Conservation (phyloP, 2,888 invertebrate genomes). For the Sericinus montela region DNA sequence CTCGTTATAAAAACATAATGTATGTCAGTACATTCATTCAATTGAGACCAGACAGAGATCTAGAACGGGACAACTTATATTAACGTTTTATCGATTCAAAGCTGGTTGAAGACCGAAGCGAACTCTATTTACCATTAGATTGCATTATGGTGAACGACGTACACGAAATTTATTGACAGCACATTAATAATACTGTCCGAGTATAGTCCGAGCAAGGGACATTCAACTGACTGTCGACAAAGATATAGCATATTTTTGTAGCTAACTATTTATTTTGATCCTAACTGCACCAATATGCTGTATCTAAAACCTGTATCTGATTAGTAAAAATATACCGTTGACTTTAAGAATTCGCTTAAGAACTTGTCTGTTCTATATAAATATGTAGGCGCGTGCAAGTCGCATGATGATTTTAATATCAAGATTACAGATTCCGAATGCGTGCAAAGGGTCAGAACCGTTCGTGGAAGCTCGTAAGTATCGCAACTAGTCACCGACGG, state of each 20-base stretch:
- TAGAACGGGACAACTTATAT: slow-evolving; percentile 36
- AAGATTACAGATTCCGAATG: slow-evolving; percentile 50
- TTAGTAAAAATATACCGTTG: slow-evolving; percentile 7
- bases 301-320: slow-evolving; percentile 1
- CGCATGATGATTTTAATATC: slow-evolving; percentile 41
- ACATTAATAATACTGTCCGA: slow-evolving; percentile 43
- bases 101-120: slow-evolving; percentile 6
- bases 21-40: slow-evolving; percentile 15
- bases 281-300: background rate
- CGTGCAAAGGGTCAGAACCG: slow-evolving; percentile 47
- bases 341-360: slow-evolving; percentile 15
- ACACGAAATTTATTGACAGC: slow-evolving; percentile 44
- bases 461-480: slow-evolving; percentile 48
- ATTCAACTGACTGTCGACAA: slow-evolving; percentile 29
- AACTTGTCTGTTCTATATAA: background rate
- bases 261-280: slow-evolving; percentile 17
- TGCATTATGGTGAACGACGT: slow-evolving; percentile 51
- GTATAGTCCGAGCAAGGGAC: slow-evolving; percentile 30
- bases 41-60: slow-evolving; percentile 10
- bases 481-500: slow-evolving; percentile 43
- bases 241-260: slow-evolving; percentile 21
- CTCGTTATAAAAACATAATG: slow-evolving; percentile 14
- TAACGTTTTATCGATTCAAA: slow-evolving; percentile 31
- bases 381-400: background rate
- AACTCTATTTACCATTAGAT: slow-evolving; percentile 32